Conservation (phyloP, 2,113 vertebrate genomes). For the Trichechus manatus region DNA sequence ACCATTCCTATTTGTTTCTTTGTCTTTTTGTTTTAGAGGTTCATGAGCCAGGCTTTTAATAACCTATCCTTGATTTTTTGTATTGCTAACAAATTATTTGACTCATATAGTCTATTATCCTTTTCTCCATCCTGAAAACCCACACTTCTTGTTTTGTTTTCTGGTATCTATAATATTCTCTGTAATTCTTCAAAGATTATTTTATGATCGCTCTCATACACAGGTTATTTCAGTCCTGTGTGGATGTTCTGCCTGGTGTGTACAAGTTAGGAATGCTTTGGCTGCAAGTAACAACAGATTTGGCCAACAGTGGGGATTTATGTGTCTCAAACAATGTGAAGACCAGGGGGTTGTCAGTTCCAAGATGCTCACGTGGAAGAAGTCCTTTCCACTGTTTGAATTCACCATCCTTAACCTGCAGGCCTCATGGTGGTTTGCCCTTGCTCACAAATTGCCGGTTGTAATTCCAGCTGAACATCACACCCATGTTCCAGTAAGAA, state of each 20-base stretch:
- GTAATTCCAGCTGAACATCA: neutral
- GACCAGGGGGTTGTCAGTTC: neutral
- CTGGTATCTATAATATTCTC: neutral
- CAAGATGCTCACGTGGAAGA: neutral
- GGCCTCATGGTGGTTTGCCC: neutral
- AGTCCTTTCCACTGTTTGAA: neutral
- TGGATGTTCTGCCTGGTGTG: neutral
- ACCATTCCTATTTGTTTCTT: neutral
- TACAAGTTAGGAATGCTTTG: neutral
- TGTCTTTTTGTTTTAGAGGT: neutral
- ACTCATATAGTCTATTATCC: no score
- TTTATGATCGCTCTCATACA: neutral
- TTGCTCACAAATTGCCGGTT: neutral
- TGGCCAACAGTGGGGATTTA: neutral
- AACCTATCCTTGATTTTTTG: neutral
- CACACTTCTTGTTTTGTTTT: neutral
- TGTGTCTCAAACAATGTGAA: neutral
- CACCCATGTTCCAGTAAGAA: neutral
- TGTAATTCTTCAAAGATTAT: neutral
- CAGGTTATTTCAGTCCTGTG: neutral
- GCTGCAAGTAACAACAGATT: neutral
- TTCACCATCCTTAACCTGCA: neutral
- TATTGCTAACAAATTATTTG: neutral
- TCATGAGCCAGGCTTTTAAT: neutral
- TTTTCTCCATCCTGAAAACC: neutral